Evolutionary conservation across 2,797 vertebrate genomes (phyloP).

Genomic region (Melanotaenia boesemani): DNA sequence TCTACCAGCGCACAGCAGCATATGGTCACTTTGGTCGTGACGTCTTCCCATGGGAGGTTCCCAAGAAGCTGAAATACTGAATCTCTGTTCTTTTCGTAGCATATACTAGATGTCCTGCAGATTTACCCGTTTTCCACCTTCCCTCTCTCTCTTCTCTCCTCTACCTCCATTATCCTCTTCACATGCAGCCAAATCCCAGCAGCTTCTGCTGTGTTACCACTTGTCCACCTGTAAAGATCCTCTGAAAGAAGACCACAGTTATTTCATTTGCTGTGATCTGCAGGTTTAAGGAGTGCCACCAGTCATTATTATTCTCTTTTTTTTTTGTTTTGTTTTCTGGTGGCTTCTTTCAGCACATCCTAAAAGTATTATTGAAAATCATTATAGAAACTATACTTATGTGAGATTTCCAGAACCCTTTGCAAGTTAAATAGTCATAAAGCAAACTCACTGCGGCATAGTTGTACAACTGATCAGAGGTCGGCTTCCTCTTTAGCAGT

Average conservation of each 20-base stretch:
- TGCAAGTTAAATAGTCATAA: neutral
- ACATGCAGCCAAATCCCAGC: conserved; percentile 16
- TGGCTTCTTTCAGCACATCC: neutral
- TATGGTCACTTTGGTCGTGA: conserved; percentile 97
- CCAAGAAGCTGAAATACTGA: conserved; percentile 93
- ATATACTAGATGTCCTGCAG: conserved; percentile 86
- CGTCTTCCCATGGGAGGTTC: conserved; percentile 93
- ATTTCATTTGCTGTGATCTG: conserved; percentile 22
- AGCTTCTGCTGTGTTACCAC: conserved; percentile 20
- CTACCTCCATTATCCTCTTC: neutral
- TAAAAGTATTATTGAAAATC: neutral
- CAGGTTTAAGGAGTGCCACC: conserved; percentile 1
- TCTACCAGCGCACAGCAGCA: conserved; percentile 94
- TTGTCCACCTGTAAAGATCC: conserved; percentile 10
- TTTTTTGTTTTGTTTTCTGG: neutral
- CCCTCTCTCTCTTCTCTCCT: neutral
- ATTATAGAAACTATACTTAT: conserved; percentile 16
- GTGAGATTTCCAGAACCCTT: neutral
- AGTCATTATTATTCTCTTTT: neutral
- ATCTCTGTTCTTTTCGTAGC: conserved; percentile 71
- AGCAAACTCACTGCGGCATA: conserved; percentile 8
- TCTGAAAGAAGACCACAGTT: conserved; percentile 7
- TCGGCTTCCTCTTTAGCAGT: neutral
- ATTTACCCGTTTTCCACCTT: conserved; percentile 75
- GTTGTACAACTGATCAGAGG: conserved; percentile 1